These are phyloP conservation scores for Falco rusticolus DNA, from an alignment of 2,797 vertebrate genomes.

Conservation along the genomic window DNA sequence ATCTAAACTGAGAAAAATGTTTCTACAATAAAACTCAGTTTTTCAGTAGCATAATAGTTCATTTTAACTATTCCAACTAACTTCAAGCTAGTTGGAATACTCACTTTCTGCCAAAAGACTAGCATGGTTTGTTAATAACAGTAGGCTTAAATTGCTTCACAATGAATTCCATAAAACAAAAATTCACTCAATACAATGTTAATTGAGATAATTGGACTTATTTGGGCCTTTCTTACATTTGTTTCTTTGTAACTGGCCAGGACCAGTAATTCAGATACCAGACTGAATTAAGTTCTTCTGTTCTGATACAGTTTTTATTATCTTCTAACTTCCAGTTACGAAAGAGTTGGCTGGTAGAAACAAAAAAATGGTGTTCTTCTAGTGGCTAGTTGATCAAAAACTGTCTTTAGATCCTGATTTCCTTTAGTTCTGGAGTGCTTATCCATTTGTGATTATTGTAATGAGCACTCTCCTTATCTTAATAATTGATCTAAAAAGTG, in stretches of 20 bases:
- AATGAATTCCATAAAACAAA: slow-evolving; percentile 20
- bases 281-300: not conserved
- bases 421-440: not conserved
- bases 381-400: not conserved
- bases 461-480: not conserved
- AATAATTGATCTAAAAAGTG: not conserved
- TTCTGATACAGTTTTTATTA: not conserved
- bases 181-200: not conserved
- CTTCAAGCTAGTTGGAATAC: not conserved
- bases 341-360: not conserved
- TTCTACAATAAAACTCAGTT: not conserved
- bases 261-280: not conserved
- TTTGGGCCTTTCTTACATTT: slow-evolving; percentile 11
- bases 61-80: not conserved
- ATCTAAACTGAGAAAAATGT: not conserved
- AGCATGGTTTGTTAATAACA: not conserved
- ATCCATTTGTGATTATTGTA: not conserved
- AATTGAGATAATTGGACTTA: slow-evolving; percentile 1
- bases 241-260: slow-evolving; percentile 15
- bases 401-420: not conserved
- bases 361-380: not conserved
- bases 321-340: not conserved
- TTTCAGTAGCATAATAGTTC: not conserved
- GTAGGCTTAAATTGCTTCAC: not conserved
- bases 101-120: not conserved